A percentile compares a stretch with the other conserved stretches of the same genome.
These are phyloP conservation scores for Notoglanidium macrostoma DNA, from an alignment of 2,797 vertebrate genomes.

Conservation along the genomic window DNA sequence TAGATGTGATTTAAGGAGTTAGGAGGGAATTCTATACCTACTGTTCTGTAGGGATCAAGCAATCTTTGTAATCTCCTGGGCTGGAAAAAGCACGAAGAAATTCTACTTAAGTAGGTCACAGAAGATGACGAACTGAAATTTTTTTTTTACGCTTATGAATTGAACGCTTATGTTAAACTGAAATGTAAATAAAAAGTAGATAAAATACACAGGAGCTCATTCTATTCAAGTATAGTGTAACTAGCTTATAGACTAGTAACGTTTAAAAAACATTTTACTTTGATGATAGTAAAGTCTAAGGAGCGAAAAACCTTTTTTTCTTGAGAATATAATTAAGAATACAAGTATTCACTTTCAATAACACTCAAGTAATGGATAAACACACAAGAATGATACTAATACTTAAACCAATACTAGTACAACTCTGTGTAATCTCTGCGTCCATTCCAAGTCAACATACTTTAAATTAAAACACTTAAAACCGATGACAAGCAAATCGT, in stretches of 20 bases:
- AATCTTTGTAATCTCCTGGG: not conserved
- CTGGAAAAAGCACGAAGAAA: not conserved
- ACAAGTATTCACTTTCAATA: not conserved
- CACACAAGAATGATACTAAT: not conserved
- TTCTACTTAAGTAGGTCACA: no score
- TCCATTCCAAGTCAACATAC: not conserved
- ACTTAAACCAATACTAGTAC: not conserved
- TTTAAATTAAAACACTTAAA: not conserved
- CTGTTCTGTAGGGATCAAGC: not conserved
- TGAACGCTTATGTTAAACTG: not conserved
- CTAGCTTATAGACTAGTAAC: no score
- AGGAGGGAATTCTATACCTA: not conserved
- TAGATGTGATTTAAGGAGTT: not conserved
- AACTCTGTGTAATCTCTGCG: not conserved
- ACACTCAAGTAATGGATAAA: not conserved
- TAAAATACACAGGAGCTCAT: not conserved
- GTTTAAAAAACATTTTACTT: no score
- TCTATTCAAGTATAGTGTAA: no score
- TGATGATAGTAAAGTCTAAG: no score
- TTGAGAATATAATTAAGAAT: no score
- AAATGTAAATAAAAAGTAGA: not conserved
- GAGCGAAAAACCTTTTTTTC: no score
- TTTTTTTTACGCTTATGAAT: not conserved
- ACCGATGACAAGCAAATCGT: not conserved
- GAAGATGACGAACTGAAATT: not conserved